A percentile compares a stretch with the other conserved stretches of the same genome.
Conservation (phyloP, 2,888 invertebrate species). For the Platycheirus albimanus region DNA sequence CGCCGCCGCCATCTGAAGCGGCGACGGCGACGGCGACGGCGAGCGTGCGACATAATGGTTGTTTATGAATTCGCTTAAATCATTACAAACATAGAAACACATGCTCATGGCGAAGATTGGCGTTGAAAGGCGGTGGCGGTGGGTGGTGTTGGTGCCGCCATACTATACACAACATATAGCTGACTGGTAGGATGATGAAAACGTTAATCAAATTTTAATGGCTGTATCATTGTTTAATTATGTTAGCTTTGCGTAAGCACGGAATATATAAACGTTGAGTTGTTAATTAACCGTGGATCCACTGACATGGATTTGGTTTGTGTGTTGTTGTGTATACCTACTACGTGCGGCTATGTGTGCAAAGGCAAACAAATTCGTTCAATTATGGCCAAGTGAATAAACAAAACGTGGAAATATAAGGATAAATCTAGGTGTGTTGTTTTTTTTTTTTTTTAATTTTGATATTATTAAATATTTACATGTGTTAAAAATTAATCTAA, state of each 20-base stretch:
- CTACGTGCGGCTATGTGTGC: not conserved
- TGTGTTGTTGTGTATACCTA: not conserved
- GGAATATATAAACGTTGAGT: constrained; percentile 53
- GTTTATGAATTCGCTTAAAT: constrained; percentile 54
- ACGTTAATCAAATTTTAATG: constrained; percentile 73
- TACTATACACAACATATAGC: too few relatives aligned
- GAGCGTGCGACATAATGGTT: constrained; percentile 28
- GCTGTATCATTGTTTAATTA: constrained; percentile 72
- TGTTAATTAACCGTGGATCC: constrained; percentile 66
- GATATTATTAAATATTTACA: constrained; percentile 11
- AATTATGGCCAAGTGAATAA: constrained; percentile 30
- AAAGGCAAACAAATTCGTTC: constrained; percentile 38
- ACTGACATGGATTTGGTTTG: constrained; percentile 15
- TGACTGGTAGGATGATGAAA: constrained; percentile 20
- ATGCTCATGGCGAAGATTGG: constrained; percentile 32
- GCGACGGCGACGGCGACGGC: not conserved
- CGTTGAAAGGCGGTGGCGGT: constrained; percentile 21
- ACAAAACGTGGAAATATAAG: not conserved
- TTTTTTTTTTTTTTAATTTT: not conserved
- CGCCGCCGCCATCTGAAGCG: not conserved
- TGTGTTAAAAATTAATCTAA: constrained; percentile 32
- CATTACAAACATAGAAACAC: constrained; percentile 39
- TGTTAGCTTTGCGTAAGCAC: constrained; percentile 67
- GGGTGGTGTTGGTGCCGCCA: not conserved
- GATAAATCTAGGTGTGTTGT: too few relatives aligned